A percentile compares a stretch with the other conserved stretches of the same genome.
Conservation (phyloP, 2,113 vertebrate species). For the Callaeas wilsoni region DNA sequence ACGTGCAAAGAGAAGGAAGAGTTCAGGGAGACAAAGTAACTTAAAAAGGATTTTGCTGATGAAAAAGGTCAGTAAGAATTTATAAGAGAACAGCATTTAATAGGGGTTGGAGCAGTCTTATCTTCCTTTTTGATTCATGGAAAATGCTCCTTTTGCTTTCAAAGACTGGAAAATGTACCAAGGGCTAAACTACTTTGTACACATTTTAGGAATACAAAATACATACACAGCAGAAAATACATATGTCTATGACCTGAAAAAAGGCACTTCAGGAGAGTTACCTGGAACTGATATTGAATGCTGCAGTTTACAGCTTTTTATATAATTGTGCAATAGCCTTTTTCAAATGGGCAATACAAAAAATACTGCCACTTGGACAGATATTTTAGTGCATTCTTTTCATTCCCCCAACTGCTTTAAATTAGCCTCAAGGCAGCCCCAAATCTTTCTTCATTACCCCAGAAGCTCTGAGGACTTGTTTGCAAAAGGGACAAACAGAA, state of each 20-base stretch:
- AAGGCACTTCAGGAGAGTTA: background rate
- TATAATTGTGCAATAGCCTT: background rate
- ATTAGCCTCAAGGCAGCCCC: background rate
- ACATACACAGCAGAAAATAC: background rate
- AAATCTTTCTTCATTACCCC: background rate
- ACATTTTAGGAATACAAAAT: background rate
- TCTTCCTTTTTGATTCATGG: background rate
- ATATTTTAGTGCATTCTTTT: background rate
- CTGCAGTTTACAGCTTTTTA: background rate
- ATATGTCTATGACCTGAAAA: background rate
- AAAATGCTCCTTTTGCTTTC: background rate
- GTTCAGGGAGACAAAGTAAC: background rate
- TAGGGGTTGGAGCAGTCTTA: background rate
- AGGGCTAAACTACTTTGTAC: background rate
- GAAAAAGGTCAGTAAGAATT: background rate
- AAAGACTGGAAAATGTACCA: background rate
- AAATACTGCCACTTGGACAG: background rate
- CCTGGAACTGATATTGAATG: background rate
- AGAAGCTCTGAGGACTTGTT: background rate
- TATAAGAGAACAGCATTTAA: background rate
- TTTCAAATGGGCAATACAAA: background rate
- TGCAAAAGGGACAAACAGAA: background rate
- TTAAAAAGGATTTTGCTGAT: background rate
- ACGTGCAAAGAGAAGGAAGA: background rate
- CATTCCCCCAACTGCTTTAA: background rate